These are phyloP conservation scores for Paraescarpia echinospica DNA, from an alignment of 1,140 invertebrate genomes.

Conservation along the genomic window DNA sequence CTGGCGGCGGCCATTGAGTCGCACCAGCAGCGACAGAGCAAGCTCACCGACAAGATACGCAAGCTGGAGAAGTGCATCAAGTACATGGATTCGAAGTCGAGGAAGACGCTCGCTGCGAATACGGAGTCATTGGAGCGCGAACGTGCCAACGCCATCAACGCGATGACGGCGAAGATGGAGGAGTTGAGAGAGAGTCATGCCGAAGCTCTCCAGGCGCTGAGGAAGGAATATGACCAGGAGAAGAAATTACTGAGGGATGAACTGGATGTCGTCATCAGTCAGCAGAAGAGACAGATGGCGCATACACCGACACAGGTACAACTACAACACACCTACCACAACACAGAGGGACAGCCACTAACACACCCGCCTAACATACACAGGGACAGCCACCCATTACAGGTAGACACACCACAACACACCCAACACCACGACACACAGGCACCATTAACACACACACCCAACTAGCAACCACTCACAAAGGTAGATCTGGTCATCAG, in stretches of 20 bases:
- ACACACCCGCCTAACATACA: background rate
- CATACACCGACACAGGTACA: slow-evolving; percentile 17
- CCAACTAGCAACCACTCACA: background rate
- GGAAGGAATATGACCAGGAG: slow-evolving; percentile 35
- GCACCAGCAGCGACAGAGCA: background rate
- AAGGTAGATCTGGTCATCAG: too few relatives aligned
- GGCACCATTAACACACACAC: slow-evolving; percentile 9
- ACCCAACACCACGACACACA: background rate
- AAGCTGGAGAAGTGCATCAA: slow-evolving; percentile 10
- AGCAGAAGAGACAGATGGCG: background rate
- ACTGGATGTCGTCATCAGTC: slow-evolving; percentile 22
- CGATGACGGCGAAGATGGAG: slow-evolving; percentile 39
- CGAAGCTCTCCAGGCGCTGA: slow-evolving; percentile 32
- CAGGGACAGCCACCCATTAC: background rate
- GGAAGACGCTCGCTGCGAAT: slow-evolving; percentile 7
- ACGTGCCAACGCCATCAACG: slow-evolving; percentile 34
- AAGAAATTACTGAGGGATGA: slow-evolving; percentile 29
- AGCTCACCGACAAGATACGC: slow-evolving; percentile 19
- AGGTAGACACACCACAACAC: background rate
- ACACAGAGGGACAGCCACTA: background rate
- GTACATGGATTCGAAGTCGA: background rate
- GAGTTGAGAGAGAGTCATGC: slow-evolving; percentile 35
- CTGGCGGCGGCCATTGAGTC: slow-evolving; percentile 12
- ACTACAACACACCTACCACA: background rate
- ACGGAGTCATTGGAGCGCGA: slow-evolving; percentile 29